phyloP scores from a whole-genome alignment of 2,113 vertebrate genomes.

The Psilopsiagon aymara region DNA sequence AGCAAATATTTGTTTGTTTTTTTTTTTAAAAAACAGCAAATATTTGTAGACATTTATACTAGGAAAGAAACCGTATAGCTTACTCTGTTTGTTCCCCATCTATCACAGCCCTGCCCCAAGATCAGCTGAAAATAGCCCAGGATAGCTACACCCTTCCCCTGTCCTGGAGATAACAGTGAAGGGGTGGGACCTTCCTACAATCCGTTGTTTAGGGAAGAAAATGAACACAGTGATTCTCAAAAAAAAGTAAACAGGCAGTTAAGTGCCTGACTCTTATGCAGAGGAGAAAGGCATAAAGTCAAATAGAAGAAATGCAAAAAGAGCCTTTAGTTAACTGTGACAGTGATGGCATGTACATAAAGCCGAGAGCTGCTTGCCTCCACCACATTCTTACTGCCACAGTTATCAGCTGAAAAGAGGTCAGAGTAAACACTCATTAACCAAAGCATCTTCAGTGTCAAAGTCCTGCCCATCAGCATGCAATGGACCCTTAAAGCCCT shows the following conservation, averaged over 20 bases:
- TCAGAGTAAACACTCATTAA: background rate
- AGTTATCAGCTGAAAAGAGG: background rate
- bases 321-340: background rate
- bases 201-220: background rate
- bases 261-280: background rate
- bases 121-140: background rate
- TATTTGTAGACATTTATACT: background rate
- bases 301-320: background rate
- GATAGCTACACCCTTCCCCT: background rate
- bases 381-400: fast-evolving
- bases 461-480: background rate
- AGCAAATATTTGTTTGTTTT: background rate
- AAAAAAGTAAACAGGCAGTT: background rate
- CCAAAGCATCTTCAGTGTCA: fast-evolving
- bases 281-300: background rate
- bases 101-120: background rate
- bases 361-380: background rate
- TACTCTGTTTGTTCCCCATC: background rate
- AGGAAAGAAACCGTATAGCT: background rate
- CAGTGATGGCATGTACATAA: background rate
- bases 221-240: fast-evolving
- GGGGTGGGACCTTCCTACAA: background rate
- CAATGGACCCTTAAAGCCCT: background rate
- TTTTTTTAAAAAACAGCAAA: background rate
- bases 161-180: background rate